These are phyloP conservation scores for Mesoclemmys tuberculata DNA, from an alignment of 2,113 vertebrate species.

Conservation along the genomic window DNA sequence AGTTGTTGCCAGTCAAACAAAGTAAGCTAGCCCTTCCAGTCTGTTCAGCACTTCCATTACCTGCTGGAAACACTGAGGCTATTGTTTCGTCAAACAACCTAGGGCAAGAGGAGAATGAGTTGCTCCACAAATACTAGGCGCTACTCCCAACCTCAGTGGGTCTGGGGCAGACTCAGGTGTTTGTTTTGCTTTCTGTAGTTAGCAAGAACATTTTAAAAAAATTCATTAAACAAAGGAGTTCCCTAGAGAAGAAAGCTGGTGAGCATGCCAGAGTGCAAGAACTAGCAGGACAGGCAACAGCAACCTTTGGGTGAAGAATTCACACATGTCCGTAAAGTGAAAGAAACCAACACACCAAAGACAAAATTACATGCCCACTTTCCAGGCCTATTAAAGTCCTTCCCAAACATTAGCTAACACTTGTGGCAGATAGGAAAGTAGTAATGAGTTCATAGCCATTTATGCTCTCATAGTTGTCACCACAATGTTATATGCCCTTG, in stretches of 20 bases:
- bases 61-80: not conserved
- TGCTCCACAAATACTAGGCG: not conserved
- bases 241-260: not conserved
- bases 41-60: not conserved
- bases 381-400: rapidly evolving
- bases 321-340: not conserved
- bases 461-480: not conserved
- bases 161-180: not conserved
- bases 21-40: not conserved
- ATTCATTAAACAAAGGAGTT: not conserved
- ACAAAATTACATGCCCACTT: not conserved
- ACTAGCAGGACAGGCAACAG: not conserved
- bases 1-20: not conserved
- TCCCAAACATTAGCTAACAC: not conserved
- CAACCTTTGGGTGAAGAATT: not conserved
- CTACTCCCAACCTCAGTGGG: constrained; percentile 12
- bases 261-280: not conserved
- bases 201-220: not conserved
- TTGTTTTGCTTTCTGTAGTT: not conserved
- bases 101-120: not conserved
- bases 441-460: not conserved
- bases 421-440: not conserved
- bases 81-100: not conserved
- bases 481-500: not conserved
- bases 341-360: not conserved